A percentile compares a stretch with the other conserved stretches of the same genome.
Conservation (phyloP, 2,113 vertebrate species). For the Mirounga angustirostris region DNA sequence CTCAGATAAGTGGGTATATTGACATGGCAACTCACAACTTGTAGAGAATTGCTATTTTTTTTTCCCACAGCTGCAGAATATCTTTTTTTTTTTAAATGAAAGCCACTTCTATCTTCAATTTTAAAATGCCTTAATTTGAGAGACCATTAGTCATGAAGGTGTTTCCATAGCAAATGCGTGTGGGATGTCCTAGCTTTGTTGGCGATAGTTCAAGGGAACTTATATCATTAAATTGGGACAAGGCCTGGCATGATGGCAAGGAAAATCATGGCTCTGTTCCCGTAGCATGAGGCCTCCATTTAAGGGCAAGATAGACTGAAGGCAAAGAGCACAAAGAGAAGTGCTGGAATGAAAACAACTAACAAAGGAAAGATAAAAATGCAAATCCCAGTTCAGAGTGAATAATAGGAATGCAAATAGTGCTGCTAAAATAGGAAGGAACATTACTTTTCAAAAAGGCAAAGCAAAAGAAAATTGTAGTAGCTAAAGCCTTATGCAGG, state of each 20-base stretch:
- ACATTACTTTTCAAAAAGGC: slow-evolving; percentile 72
- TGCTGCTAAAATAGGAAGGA: slow-evolving; percentile 61
- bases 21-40: not conserved
- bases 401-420: slow-evolving; percentile 77
- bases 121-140: slow-evolving; percentile 72
- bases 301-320: slow-evolving; percentile 70
- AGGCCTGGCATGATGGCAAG: slow-evolving; percentile 26
- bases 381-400: slow-evolving; percentile 61
- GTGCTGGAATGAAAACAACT: slow-evolving; percentile 58
- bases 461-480: slow-evolving; percentile 77
- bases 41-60: slow-evolving; percentile 49
- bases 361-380: slow-evolving; percentile 76
- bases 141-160: slow-evolving; percentile 77
- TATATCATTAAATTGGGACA: slow-evolving; percentile 52
- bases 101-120: slow-evolving; percentile 56
- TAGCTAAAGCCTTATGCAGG: slow-evolving; percentile 64
- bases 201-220: slow-evolving; percentile 66
- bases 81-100: not conserved
- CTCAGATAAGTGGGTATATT: not conserved
- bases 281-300: slow-evolving; percentile 31
- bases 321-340: slow-evolving; percentile 63
- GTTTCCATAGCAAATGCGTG: slow-evolving; percentile 80
- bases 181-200: slow-evolving; percentile 69
- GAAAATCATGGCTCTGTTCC: slow-evolving; percentile 62
- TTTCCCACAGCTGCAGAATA: slow-evolving; percentile 30